phyloP scores from a whole-genome alignment of 2,113 vertebrate species.

The Corythornis vintsioides region DNA sequence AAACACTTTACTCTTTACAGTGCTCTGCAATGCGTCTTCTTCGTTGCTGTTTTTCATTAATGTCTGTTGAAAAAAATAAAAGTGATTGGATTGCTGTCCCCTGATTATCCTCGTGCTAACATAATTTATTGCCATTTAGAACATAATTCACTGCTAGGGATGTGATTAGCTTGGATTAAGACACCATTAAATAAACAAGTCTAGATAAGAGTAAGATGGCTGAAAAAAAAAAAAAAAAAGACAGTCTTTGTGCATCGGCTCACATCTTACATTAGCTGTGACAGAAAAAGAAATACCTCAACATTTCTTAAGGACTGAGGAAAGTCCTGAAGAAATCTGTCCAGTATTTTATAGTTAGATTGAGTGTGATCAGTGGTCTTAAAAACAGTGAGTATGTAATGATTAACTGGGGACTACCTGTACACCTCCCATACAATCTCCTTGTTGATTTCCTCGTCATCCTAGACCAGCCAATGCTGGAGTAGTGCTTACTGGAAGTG shows the following conservation, averaged over 20 bases:
- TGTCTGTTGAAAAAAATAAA: neutral
- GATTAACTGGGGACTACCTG: neutral
- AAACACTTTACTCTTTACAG: neutral
- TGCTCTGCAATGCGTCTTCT: neutral
- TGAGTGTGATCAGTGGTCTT: neutral
- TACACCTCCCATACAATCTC: neutral
- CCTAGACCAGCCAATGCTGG: neutral
- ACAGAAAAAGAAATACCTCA: neutral
- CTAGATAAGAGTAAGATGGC: neutral
- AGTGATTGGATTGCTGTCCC: neutral
- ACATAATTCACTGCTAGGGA: conserved; percentile 12
- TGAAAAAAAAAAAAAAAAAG: neutral
- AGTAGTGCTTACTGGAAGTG: neutral
- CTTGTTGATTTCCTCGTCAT: neutral
- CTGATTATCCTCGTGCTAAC: neutral
- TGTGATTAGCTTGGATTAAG: conserved; percentile 36
- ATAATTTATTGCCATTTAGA: conserved; percentile 51
- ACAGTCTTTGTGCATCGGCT: neutral
- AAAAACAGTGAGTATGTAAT: neutral
- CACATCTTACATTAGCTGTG: neutral
- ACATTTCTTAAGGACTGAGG: neutral
- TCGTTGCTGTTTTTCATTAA: neutral
- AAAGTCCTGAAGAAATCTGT: neutral
- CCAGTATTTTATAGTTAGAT: neutral
- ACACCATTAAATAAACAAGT: conserved; percentile 30